phyloP scores from a whole-genome alignment of 1,140 invertebrate species.

The Cepaea nemoralis region DNA sequence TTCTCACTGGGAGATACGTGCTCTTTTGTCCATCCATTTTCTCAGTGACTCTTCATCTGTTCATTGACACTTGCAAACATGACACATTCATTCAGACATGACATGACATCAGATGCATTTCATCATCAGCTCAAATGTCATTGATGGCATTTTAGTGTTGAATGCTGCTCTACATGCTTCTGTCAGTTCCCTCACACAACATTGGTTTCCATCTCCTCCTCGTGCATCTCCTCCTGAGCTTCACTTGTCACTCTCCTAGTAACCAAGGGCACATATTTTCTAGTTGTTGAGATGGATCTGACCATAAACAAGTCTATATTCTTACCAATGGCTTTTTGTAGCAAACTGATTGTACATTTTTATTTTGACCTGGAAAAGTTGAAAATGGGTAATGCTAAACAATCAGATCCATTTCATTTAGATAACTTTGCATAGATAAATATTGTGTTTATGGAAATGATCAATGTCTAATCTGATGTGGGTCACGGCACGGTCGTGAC shows the following conservation, averaged over 20 bases:
- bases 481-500: slow-evolving; percentile 69
- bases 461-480: slow-evolving; percentile 37
- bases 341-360: not conserved
- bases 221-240: not conserved
- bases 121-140: not conserved
- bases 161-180: too few relatives aligned
- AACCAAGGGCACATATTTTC: slow-evolving; percentile 7
- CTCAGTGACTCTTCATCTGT: not conserved
- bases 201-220: too few relatives aligned
- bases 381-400: not conserved
- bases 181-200: too few relatives aligned
- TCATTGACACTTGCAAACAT: not conserved
- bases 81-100: not conserved
- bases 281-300: slow-evolving; percentile 5
- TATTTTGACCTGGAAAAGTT: too few relatives aligned
- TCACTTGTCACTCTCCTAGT: not conserved
- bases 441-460: not conserved
- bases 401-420: not conserved
- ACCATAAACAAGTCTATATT: not conserved
- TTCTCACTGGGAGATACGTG: slow-evolving; percentile 10
- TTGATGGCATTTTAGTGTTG: not conserved
- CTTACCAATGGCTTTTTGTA: too few relatives aligned
- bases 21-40: not conserved
- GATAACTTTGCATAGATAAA: not conserved
- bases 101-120: not conserved